Evolutionary conservation across 2,888 invertebrate genomes (phyloP), one percentile per base, ranked within the genome.

Genomic region (Boloria selene): DNA sequence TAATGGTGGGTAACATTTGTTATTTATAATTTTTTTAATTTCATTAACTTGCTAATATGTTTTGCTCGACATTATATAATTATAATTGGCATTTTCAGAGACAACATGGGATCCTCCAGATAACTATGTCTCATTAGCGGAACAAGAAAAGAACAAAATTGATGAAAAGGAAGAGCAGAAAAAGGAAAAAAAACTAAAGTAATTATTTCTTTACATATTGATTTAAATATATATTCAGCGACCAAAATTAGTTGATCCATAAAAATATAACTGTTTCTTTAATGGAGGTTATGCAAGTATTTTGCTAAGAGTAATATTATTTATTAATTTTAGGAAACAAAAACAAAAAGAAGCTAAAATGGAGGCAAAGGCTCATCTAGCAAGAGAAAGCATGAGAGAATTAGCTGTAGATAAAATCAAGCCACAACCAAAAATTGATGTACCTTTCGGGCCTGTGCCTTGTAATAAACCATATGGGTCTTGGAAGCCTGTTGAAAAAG

Each of bases 81-180:
- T 44, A 26, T 18, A 22, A 45, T 66, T 64, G 72, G 13, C 66
- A 70, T 65, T 88, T 90, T 59, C 78, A 96, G 97, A 96, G 87
- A 95, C 96, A 0, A 93, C 94, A 2, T 97, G 96, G 96, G 94
- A 95, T 70, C 86, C 94, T 10, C 97, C 97, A 59, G 96, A 95
- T 81, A 96, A 96, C 13, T 97, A 93, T 79, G 81, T 96, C 64
- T 95, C 95, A 18, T 79, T 96, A 61, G 91, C 88, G 53, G 95
- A 96, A 75, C 95, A 96, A 83, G 93, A 94, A 73, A 85, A 90
- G 60, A 85, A 91, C 38, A 92, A 93, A 77, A 78, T 93, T 77
- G 85, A 85, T 66, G 74, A 77, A 62, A 73, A 79, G 73, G 83
- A 76, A 77, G 83, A 72, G 53, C 87, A 79, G 49, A 91, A 89